Evolutionary conservation across 2,797 vertebrate genomes (phyloP).

Genomic region (Pelobates cultripes): DNA sequence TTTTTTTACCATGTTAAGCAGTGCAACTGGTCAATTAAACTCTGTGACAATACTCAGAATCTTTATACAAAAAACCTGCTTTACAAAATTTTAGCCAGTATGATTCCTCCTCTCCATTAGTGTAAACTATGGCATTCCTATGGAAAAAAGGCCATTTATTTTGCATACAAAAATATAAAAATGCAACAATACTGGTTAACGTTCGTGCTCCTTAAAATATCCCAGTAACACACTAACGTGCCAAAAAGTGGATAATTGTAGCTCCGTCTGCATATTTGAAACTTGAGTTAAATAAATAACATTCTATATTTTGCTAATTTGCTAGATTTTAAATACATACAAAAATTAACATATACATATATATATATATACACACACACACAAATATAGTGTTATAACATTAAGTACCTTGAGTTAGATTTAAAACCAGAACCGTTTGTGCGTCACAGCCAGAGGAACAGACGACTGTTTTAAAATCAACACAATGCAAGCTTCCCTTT

Average conservation of each 20-base stretch:
- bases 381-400: background rate
- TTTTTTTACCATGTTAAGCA: background rate
- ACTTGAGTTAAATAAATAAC: conserved; percentile 23
- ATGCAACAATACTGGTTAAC: too few species aligned
- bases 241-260: too few species aligned
- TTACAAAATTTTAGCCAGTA: too few species aligned
- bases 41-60: background rate
- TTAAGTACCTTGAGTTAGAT: conserved; percentile 9
- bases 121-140: too few species aligned
- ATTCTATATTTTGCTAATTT: conserved; percentile 8
- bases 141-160: too few species aligned
- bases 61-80: too few species aligned
- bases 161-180: too few species aligned
- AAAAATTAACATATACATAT: background rate
- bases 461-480: background rate
- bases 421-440: background rate
- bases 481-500: conserved; percentile 7
- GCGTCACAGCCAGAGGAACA: background rate
- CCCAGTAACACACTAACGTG: too few species aligned
- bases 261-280: too few species aligned
- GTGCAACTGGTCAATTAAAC: background rate
- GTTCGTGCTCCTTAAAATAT: too few species aligned
- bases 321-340: conserved; percentile 7
- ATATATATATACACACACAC: background rate
- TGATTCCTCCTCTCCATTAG: too few species aligned